Evolutionary conservation across 1,140 invertebrate species (phyloP).

Genomic region (Sitophilus oryzae): DNA sequence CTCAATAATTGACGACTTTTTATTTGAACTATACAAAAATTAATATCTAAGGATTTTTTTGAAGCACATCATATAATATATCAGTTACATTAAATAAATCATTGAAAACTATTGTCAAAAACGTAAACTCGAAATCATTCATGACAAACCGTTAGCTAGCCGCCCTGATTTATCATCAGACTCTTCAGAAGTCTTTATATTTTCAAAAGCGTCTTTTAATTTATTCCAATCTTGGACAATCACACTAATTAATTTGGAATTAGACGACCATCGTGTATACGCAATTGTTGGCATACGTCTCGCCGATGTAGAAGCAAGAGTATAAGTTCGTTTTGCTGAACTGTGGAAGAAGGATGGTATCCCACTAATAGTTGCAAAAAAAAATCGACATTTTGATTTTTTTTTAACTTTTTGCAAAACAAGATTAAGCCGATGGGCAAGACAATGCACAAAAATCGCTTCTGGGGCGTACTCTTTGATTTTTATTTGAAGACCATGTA

Average conservation of each 20-base stretch:
- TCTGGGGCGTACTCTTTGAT: constrained; percentile 29
- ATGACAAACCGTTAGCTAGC: no score
- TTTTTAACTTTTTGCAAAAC: constrained; percentile 21
- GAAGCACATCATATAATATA: no score
- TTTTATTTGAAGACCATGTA: constrained; percentile 28
- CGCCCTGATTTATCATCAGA: no score
- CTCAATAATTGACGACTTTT: no score
- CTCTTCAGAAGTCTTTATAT: no score
- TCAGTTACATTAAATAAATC: no score
- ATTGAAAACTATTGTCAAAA: constrained; percentile 7
- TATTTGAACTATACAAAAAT: no score
- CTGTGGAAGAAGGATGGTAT: constrained; percentile 19
- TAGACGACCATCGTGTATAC: constrained; percentile 18
- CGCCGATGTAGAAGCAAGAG: constrained; percentile 5
- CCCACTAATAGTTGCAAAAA: constrained; percentile 20
- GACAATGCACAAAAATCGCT: constrained; percentile 28
- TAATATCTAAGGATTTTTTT: no score
- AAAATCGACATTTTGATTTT: constrained; percentile 23
- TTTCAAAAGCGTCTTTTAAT: no score
- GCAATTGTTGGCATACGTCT: no score
- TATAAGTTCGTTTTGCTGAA: constrained; percentile 16
- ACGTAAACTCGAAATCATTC: constrained; percentile 13
- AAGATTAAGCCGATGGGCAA: constrained; percentile 27
- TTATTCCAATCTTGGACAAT: constrained; percentile 7
- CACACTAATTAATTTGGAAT: constrained; percentile 19